Evolutionary conservation across 2,113 vertebrate species (phyloP).

Genomic region (Rhinogobius similis): DNA sequence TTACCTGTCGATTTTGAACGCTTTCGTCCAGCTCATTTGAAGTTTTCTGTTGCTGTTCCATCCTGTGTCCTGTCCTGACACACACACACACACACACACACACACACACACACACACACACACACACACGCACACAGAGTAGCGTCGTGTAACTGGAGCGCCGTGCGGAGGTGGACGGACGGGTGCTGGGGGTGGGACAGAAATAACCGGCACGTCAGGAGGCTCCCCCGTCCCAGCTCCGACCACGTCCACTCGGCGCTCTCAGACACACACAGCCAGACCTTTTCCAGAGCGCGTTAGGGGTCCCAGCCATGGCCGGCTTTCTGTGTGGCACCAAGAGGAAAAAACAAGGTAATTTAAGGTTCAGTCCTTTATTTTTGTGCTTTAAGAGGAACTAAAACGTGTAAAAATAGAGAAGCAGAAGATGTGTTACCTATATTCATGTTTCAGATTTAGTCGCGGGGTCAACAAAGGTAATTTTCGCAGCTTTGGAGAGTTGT

Average conservation of each 20-base stretch:
- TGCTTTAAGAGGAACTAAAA: conserved; percentile 40
- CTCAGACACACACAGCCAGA: conserved; percentile 18
- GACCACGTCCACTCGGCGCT: conserved; percentile 29
- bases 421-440: conserved; percentile 33
- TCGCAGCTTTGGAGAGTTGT: background rate
- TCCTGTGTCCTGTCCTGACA: too few relatives aligned
- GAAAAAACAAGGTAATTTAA: conserved; percentile 82
- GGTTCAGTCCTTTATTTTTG: conserved; percentile 11
- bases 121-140: conserved; percentile 16
- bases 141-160: conserved; percentile 74
- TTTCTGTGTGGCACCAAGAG: conserved; percentile 85
- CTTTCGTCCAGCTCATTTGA: too few relatives aligned
- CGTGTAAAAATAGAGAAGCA: conserved; percentile 41
- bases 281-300: conserved; percentile 19
- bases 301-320: conserved; percentile 76
- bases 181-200: conserved; percentile 64
- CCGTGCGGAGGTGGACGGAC: conserved; percentile 69
- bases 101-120: conserved; percentile 2
- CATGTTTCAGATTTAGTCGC: conserved; percentile 7
- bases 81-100: too few relatives aligned
- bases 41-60: too few relatives aligned
- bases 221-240: conserved; percentile 61
- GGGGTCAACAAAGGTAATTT: conserved; percentile 10
- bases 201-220: conserved; percentile 77
- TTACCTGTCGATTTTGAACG: too few relatives aligned